phyloP scores from a whole-genome alignment of 2,113 vertebrate species.

The Dicentrarchus labrax region DNA sequence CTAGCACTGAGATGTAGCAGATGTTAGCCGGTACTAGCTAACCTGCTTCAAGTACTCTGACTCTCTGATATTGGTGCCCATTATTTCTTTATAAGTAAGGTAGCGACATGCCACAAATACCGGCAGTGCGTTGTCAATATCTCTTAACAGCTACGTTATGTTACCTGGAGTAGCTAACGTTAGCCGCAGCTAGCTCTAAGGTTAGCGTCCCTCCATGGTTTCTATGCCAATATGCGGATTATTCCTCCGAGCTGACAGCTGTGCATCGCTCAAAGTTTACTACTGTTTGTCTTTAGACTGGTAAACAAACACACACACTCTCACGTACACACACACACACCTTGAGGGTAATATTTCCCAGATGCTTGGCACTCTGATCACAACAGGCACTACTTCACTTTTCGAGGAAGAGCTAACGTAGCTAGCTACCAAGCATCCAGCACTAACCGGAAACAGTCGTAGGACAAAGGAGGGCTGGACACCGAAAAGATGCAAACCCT shows the following conservation, averaged over 20 bases:
- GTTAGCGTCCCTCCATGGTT: neutral
- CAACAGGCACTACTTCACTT: neutral
- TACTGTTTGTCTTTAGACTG: neutral
- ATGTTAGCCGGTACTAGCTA: neutral
- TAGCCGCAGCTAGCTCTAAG: slow-evolving; percentile 45
- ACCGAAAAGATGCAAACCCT: neutral
- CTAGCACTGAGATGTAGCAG: slow-evolving; percentile 11
- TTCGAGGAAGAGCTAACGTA: slow-evolving; percentile 5
- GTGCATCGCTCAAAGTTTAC: neutral
- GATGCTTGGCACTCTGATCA: slow-evolving; percentile 4
- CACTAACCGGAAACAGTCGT: slow-evolving; percentile 22
- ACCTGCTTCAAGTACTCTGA: neutral
- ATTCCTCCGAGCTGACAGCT: neutral
- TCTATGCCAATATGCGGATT: neutral
- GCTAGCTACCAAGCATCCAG: slow-evolving; percentile 22
- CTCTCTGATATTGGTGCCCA: accelerated
- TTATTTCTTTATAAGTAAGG: neutral
- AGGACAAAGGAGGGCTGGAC: neutral
- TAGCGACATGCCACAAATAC: neutral
- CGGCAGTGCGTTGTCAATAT: too few relatives aligned
- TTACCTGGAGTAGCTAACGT: neutral
- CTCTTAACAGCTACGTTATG: neutral
- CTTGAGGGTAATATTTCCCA: neutral
- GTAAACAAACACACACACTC: neutral
- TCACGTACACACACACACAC: slow-evolving; percentile 34